A percentile compares a stretch with the other conserved stretches of the same genome.
Evolutionary conservation across 2,888 invertebrate species (phyloP).

Genomic region (Cryptus armator): DNA sequence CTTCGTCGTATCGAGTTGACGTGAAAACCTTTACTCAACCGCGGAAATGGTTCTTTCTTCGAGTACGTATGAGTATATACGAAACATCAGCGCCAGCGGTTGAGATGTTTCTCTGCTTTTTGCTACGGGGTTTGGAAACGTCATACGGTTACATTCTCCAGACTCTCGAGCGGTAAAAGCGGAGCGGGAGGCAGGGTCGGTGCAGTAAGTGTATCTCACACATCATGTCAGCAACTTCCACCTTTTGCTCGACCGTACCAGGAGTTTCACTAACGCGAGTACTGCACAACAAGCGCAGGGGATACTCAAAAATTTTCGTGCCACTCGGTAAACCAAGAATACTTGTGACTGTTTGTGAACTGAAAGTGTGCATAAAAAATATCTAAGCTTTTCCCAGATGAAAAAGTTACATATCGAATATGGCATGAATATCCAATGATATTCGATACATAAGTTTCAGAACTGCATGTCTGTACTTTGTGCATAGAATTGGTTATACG

Average conservation of each 20-base stretch:
- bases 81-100: constrained; percentile 46
- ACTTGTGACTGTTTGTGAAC: not conserved
- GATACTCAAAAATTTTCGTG: not conserved
- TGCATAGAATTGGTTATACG: no score
- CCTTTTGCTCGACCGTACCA: not conserved
- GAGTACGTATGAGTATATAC: constrained; percentile 36
- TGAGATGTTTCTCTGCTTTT: constrained; percentile 37
- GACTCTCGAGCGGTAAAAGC: constrained; percentile 45
- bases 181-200: constrained; percentile 11
- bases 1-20: constrained; percentile 55
- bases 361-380: not conserved
- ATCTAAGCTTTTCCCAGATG: not conserved
- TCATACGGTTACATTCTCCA: constrained; percentile 59
- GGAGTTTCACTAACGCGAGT: constrained; percentile 1
- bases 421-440: not conserved
- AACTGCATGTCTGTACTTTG: no score
- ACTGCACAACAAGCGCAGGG: not conserved
- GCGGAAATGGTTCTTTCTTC: constrained; percentile 59
- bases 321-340: not conserved
- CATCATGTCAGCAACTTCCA: constrained; percentile 34
- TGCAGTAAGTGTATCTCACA: constrained; percentile 48
- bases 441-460: not conserved
- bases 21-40: constrained; percentile 63
- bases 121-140: constrained; percentile 35
- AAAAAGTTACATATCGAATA: not conserved